Evolutionary conservation across 2,113 vertebrate species (phyloP).

Genomic region (Chionis minor): DNA sequence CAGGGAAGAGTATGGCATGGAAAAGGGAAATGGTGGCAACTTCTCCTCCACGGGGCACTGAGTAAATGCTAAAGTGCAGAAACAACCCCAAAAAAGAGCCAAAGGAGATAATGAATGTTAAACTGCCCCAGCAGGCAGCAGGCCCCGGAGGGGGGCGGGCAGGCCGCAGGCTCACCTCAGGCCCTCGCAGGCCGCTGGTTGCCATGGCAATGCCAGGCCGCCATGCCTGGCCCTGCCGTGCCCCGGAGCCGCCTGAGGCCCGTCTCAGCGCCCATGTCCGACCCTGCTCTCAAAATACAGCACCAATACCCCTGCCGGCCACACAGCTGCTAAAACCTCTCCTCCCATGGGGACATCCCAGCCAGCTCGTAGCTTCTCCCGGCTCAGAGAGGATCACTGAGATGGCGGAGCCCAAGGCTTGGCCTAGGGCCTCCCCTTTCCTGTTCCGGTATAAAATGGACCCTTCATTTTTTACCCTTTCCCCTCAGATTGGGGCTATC

Average conservation of each 20-base stretch:
- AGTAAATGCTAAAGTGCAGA: not conserved
- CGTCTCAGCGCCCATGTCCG: rapidly evolving
- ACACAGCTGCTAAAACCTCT: not conserved
- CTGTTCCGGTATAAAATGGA: not conserved
- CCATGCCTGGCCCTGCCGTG: rapidly evolving
- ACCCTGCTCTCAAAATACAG: not conserved
- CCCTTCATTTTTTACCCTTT: not conserved
- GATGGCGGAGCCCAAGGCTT: no score
- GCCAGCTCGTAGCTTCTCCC: not conserved
- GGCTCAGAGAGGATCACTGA: rapidly evolving
- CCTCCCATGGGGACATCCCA: rapidly evolving
- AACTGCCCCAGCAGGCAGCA: rapidly evolving
- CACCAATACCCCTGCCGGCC: not conserved
- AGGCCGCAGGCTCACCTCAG: not conserved
- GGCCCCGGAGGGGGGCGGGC: rapidly evolving
- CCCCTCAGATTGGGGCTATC: not conserved
- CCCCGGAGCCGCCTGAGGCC: not conserved
- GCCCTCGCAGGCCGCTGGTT: rapidly evolving
- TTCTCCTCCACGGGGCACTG: not conserved
- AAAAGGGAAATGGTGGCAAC: not conserved
- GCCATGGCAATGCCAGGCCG: rapidly evolving
- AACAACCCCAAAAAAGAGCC: not conserved
- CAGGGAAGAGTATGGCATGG: rapidly evolving
- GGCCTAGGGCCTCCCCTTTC: not conserved
- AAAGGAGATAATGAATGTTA: not conserved